Base-by-base conservation (phyloP, 2,797 vertebrate species). In the Oceanodroma leucorhoa region DNA sequence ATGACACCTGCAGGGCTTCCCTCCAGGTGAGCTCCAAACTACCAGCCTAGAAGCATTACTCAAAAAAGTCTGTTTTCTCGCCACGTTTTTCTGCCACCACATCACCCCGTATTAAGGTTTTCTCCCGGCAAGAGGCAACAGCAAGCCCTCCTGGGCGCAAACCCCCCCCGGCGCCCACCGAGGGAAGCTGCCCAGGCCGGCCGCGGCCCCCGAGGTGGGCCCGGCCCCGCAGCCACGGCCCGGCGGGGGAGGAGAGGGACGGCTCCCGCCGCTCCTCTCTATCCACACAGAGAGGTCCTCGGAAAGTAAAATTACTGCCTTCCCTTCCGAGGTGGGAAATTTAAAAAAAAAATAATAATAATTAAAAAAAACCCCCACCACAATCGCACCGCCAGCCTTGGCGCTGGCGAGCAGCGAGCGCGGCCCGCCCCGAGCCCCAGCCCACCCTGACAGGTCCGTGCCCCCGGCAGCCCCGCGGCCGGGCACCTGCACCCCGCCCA, bases 321-420 rank as follows among this genome's bases (percentile, higher is more conserved):
- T 73, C 77, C 76, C 89, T 65, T 60, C 62, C 38, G 77, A 83
- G 64, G 90, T 84, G 87, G 77, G 85, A 88, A 81, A 89, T 91
- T 96, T 75, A 26, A 88, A 73, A 45, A 81, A 53, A 32, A 9
- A n/a, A 41, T 9, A 46, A 69, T 69, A 76, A 45, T n/a, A 18
- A 13, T 2, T 19, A 29, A 16, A 2, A 45, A 38, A 30, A 32
- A 11, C 29, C 27, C 27, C 10, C 27, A 41, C 40, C 76, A 11
- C 41, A 27, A n/a, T 41, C 8, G 24, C n/a, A 45, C 73, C 66
- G 71, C 76, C 87, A 86, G 36, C 58, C 3, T 36, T 1, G 50
- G 73, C 92, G 64, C 53, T 54, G 57, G 72, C 41, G 88, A 96
- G 89, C 94, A 69, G 92, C 66, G 43, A 26, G 16, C 55, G 4